Base-by-base conservation (phyloP, 1,140 invertebrate genomes). In the Meloidogyne exigua region DNA sequence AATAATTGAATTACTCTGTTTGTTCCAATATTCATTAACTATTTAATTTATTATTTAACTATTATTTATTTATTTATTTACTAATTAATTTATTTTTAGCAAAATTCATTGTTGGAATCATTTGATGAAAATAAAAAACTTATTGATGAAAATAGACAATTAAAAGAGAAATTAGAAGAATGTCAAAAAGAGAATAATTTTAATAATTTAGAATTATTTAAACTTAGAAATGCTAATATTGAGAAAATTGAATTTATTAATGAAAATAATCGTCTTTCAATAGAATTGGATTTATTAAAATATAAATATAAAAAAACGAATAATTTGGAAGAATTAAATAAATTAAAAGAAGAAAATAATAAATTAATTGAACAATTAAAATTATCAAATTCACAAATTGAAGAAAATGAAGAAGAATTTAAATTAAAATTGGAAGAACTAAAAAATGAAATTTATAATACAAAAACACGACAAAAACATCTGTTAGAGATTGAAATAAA, bases 61-160 rank as follows among this genome's bases (percentile, higher is more conserved):
- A 3, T 32, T 32, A 3, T 32, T 32, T 32, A n/a, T n/a, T n/a
- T n/a, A n/a, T n/a, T n/a, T n/a, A n/a, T n/a, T n/a, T n/a, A n/a
- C n/a, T n/a, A n/a, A n/a, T n/a, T 12, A 42, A 42, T 12, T 15
- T 15, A 15, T 15, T 44, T 44, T 44, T 57, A 57, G 49, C 49
- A 57, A 57, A 57, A 57, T 57, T 57, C 49, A n/a, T 57, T 57
- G 7, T n/a, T 57, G 49, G 49, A 57, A 57, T n/a, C n/a, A 57
- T n/a, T 57, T n/a, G 21, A 57, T n/a, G 49, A 57, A 57, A 57
- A 57, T 57, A 57, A 57, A n/a, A n/a, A 9, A 10, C 18, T 49
- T 18, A 49, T 18, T 49, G 18, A 49, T 18, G 4, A 5, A 18
- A 49, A 49, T 18, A 18, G 2, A 15, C 15, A 49, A 18, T 49